phyloP scores from a whole-genome alignment of 1,140 invertebrate species.

The Hestina assimilis region DNA sequence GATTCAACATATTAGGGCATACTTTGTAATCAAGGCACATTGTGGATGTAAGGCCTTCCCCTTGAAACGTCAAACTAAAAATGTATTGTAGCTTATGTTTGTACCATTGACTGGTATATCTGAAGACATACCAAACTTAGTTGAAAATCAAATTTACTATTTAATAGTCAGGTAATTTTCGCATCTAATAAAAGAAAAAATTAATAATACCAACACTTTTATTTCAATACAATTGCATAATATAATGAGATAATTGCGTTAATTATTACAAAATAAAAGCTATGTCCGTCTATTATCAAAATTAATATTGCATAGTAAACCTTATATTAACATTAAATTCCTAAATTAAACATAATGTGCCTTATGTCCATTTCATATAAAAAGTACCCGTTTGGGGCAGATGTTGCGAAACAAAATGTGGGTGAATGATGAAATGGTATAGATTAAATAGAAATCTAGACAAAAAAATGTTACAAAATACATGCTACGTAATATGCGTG shows the following conservation, averaged over 20 bases:
- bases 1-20: constrained; percentile 13
- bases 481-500: constrained; percentile 48
- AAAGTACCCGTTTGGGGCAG: constrained; percentile 63
- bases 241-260: constrained; percentile 4
- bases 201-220: constrained; percentile 21
- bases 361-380: constrained; percentile 61
- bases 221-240: constrained; percentile 18
- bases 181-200: constrained; percentile 22
- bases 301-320: constrained; percentile 9
- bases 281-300: constrained; percentile 13
- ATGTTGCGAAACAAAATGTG: constrained; percentile 38
- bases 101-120: no score
- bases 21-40: constrained; percentile 30
- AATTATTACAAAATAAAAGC: constrained; percentile 2
- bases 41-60: constrained; percentile 34
- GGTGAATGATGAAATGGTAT: constrained; percentile 44
- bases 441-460: constrained; percentile 36
- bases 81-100: no score
- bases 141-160: no score
- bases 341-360: constrained; percentile 20
- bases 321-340: constrained; percentile 17
- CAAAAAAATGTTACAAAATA: constrained; percentile 40
- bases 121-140: no score
- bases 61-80: constrained; percentile 40
- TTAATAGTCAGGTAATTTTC: no score